Percentiles rank a stretch among this genome's conserved stretches.
Conservation (phyloP, 2,113 vertebrate genomes). For the Condylura cristata region DNA sequence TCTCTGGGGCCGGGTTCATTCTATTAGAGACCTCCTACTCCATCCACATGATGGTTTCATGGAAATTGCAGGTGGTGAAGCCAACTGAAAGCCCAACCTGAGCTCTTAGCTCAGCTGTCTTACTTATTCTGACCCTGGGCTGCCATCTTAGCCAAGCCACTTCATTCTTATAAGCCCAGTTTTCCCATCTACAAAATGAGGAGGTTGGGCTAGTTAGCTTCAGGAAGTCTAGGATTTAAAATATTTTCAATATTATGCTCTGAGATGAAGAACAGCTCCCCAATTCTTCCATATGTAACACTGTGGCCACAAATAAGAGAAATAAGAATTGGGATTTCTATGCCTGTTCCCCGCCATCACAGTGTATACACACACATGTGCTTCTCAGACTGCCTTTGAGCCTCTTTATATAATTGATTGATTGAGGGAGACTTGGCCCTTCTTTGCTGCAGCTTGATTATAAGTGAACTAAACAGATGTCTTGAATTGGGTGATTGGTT, state of each 20-base stretch:
- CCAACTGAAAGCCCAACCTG: neutral
- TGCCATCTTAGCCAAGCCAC: neutral
- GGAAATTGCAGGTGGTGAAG: neutral
- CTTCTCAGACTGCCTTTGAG: conserved; percentile 66
- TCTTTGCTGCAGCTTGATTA: conserved; percentile 79
- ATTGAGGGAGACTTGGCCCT: conserved; percentile 78
- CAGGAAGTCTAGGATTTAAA: neutral
- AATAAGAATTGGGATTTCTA: conserved; percentile 48
- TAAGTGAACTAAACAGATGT: conserved; percentile 82
- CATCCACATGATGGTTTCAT: neutral
- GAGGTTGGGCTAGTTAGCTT: neutral
- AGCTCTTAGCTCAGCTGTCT: neutral
- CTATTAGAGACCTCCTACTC: neutral
- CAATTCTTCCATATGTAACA: conserved; percentile 37
- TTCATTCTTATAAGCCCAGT: neutral
- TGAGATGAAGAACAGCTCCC: conserved; percentile 7
- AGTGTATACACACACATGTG: neutral
- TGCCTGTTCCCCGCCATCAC: neutral
- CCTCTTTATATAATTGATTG: conserved; percentile 80
- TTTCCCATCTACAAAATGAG: neutral
- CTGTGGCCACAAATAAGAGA: conserved; percentile 42
- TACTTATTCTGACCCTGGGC: neutral
- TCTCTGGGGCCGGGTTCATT: neutral
- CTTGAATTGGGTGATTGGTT: conserved; percentile 79
- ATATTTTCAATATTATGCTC: conserved; percentile 49